These are phyloP conservation scores for Brienomyrus brachyistius DNA, from an alignment of 2,113 vertebrate species.

Conservation along the genomic window DNA sequence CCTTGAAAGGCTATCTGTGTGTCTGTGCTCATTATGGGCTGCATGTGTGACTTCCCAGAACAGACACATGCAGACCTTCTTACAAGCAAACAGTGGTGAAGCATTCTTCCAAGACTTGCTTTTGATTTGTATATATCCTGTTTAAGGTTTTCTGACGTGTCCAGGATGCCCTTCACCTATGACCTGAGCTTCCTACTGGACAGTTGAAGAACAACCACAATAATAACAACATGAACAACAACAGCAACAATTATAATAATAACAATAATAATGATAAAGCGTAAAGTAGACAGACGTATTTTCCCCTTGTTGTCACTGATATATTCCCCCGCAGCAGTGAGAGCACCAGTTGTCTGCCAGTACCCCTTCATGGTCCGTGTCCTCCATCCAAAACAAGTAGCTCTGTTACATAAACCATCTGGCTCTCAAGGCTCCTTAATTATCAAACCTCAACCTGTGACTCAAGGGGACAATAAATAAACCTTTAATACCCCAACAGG, in stretches of 20 bases:
- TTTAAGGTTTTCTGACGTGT: background rate
- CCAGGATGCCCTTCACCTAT: background rate
- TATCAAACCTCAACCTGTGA: background rate
- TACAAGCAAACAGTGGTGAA: background rate
- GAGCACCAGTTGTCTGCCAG: background rate
- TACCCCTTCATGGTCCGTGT: background rate
- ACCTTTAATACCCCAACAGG: background rate
- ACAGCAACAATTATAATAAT: background rate
- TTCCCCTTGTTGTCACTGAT: background rate
- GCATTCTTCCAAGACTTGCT: background rate
- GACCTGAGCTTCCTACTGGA: background rate
- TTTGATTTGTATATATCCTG: background rate
- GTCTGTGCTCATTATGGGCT: background rate
- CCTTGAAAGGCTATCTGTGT: background rate
- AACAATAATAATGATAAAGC: background rate
- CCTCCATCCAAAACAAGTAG: background rate
- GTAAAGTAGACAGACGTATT: background rate
- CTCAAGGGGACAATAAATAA: background rate
- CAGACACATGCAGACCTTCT: background rate
- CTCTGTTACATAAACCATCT: conserved; percentile 7
- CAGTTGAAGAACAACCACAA: background rate
- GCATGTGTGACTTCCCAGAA: background rate
- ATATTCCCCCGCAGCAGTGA: background rate
- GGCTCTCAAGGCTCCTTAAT: conserved; percentile 8
- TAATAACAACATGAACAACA: background rate